Evolutionary conservation across 2,113 vertebrate species (phyloP).

Genomic region (Baryphthengus martii): DNA sequence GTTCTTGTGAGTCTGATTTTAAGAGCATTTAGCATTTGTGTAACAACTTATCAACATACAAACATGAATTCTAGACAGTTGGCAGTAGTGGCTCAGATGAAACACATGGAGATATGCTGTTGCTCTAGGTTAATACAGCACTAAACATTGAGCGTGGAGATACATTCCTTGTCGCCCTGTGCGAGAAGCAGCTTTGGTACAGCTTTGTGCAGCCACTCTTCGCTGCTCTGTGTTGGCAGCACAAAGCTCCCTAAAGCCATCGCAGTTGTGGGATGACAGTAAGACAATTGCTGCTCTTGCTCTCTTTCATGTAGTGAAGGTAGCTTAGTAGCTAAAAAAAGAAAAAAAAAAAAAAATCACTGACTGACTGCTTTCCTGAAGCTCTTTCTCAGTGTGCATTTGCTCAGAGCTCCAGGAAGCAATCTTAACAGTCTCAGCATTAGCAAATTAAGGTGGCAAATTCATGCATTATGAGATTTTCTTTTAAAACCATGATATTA

Average conservation of each 20-base stretch:
- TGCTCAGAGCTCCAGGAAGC: conserved; percentile 11
- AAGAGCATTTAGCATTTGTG: conserved; percentile 5
- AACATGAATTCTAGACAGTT: not conserved
- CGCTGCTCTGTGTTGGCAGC: not conserved
- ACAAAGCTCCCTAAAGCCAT: not conserved
- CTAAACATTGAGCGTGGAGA: not conserved
- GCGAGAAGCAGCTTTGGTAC: not conserved
- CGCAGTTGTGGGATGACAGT: not conserved
- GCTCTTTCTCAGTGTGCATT: not conserved
- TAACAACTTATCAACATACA: not conserved
- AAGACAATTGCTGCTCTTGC: conserved; percentile 2
- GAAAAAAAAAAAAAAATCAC: not conserved
- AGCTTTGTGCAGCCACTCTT: not conserved
- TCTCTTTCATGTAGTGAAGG: not conserved
- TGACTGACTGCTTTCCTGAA: not conserved
- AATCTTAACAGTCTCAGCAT: not conserved
- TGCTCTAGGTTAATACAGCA: not conserved
- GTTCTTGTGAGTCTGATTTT: not conserved
- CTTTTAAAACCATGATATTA: not conserved
- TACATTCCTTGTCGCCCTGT: not conserved
- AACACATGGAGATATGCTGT: not conserved
- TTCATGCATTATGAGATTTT: not conserved
- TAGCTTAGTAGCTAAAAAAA: not conserved
- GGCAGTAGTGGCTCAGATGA: not conserved
- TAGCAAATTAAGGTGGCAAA: conserved; percentile 7